Conservation (phyloP, 2,797 vertebrate genomes). For the Pelodytes ibericus region DNA sequence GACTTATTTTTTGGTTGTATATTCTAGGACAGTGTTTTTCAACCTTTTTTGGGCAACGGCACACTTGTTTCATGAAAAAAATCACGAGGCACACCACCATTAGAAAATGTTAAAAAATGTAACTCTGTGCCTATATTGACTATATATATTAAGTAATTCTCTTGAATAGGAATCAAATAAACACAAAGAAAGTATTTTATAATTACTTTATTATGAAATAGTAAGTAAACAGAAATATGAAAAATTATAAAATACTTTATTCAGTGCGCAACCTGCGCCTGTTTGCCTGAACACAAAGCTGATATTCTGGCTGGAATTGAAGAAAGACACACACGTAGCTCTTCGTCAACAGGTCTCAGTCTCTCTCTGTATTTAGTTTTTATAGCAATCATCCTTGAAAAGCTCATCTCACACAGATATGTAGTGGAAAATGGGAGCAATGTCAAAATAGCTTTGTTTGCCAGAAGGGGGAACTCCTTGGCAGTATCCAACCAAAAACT, state of each 20-base stretch:
- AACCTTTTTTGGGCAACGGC: no score
- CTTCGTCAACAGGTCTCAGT: constrained; percentile 51
- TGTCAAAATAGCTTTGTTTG: constrained; percentile 47
- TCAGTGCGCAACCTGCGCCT: constrained; percentile 20
- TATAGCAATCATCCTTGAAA: constrained; percentile 45
- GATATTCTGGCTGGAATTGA: constrained; percentile 14
- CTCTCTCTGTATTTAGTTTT: constrained; percentile 53
- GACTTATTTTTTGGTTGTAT: no score
- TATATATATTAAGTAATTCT: neutral
- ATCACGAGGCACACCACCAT: no score
- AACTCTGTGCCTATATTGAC: constrained; percentile 1
- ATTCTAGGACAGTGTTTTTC: no score
- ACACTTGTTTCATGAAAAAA: no score
- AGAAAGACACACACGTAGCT: constrained; percentile 24
- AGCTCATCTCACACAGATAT: constrained; percentile 29
- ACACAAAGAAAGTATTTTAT: neutral
- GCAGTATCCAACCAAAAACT: constrained; percentile 56
- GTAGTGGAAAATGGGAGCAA: constrained; percentile 35
- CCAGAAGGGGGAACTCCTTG: constrained; percentile 47
- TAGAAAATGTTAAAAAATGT: no score
- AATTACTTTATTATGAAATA: constrained; percentile 2
- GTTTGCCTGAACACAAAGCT: constrained; percentile 23
- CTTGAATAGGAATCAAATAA: neutral
- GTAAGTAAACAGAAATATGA: neutral
- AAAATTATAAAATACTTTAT: neutral